These are phyloP conservation scores for Seriola rivoliana DNA, from an alignment of 2,113 vertebrate genomes.

Conservation along the genomic window DNA sequence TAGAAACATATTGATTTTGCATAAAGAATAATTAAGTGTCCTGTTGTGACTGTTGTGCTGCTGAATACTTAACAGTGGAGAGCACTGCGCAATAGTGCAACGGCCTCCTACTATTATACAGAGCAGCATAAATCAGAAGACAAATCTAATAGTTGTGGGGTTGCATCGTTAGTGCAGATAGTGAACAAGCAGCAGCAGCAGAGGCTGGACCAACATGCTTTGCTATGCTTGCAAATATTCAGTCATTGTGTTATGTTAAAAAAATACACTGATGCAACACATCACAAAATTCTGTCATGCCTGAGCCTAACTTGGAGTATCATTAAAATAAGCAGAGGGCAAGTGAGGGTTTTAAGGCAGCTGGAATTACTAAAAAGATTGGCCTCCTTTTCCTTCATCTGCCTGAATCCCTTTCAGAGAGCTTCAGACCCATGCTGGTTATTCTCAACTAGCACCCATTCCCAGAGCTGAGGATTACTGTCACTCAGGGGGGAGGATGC, in stretches of 20 bases:
- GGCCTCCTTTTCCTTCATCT: conserved; percentile 60
- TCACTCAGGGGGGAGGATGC: conserved; percentile 52
- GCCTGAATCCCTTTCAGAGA: conserved; percentile 54
- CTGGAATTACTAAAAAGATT: conserved; percentile 68
- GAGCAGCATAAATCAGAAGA: conserved; percentile 59
- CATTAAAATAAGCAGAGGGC: conserved; percentile 54
- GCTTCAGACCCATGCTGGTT: conserved; percentile 66
- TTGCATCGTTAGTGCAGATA: conserved; percentile 31
- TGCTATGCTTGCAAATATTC: neutral
- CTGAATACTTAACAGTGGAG: conserved; percentile 62
- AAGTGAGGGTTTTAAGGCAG: conserved; percentile 49
- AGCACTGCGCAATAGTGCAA: conserved; percentile 45
- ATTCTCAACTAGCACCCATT: conserved; percentile 35
- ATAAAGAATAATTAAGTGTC: conserved; percentile 78
- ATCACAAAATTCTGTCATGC: conserved; percentile 3
- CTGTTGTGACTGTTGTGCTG: conserved; percentile 60
- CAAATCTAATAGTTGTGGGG: conserved; percentile 39
- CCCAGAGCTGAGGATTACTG: conserved; percentile 72
- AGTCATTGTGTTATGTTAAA: conserved; percentile 1
- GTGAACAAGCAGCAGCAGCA: conserved; percentile 37
- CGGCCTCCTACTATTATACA: conserved; percentile 47
- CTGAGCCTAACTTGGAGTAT: conserved; percentile 17
- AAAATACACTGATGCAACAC: conserved; percentile 19
- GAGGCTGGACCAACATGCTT: conserved; percentile 8
- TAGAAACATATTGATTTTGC: conserved; percentile 76